Evolutionary conservation across 2,113 vertebrate species (phyloP).

Genomic region (Mellivora capensis): DNA sequence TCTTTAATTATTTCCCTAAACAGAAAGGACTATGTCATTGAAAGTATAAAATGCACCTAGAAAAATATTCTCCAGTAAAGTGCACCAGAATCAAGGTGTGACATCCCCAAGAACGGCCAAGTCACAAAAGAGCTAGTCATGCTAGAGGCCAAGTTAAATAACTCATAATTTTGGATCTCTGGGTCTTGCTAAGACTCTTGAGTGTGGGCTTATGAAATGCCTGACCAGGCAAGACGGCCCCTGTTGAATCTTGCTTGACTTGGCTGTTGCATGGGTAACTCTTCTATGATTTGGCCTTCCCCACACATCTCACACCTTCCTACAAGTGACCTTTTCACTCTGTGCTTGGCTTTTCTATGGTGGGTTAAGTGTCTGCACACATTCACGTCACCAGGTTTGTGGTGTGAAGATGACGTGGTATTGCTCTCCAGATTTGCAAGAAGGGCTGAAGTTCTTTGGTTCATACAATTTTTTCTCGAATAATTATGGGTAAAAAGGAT

Average conservation of each 20-base stretch:
- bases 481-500: not conserved
- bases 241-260: conserved; percentile 78
- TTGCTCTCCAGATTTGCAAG: not conserved
- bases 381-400: not conserved
- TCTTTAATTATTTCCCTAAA: conserved; percentile 70
- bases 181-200: conserved; percentile 51
- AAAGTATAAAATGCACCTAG: conserved; percentile 69
- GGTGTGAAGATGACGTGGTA: not conserved
- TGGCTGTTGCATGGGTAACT: conserved; percentile 53
- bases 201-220: conserved; percentile 67
- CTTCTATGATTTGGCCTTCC: conserved; percentile 74
- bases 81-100: conserved; percentile 31
- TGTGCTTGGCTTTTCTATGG: conserved; percentile 57
- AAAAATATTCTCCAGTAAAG: conserved; percentile 57
- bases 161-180: conserved; percentile 62
- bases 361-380: conserved; percentile 51
- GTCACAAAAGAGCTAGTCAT: conserved; percentile 75
- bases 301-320: conserved; percentile 76
- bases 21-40: conserved; percentile 69
- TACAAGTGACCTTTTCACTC: conserved; percentile 74
- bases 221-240: conserved; percentile 61
- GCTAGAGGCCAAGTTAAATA: conserved; percentile 76
- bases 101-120: conserved; percentile 65
- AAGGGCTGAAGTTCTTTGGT: not conserved
- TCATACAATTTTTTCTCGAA: not conserved